These are phyloP conservation scores for Pedionomus torquatus DNA, from an alignment of 2,113 vertebrate species.

Conservation along the genomic window DNA sequence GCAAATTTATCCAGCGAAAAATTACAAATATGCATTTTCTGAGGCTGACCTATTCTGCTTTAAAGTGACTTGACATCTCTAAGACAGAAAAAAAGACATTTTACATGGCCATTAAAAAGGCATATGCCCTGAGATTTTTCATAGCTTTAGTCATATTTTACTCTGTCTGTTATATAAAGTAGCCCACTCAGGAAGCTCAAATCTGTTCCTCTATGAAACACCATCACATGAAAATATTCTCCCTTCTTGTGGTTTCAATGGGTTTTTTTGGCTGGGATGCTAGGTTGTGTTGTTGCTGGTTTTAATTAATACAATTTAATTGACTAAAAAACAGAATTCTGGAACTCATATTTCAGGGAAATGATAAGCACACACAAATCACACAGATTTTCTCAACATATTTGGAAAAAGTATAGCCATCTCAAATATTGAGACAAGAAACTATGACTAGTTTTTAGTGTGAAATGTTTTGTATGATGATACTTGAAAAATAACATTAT, in stretches of 20 bases:
- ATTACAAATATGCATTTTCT: background rate
- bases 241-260: background rate
- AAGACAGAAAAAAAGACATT: background rate
- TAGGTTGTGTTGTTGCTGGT: background rate
- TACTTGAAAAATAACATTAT: background rate
- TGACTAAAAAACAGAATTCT: background rate
- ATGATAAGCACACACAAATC: background rate
- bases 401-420: background rate
- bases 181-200: background rate
- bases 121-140: background rate
- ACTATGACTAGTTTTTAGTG: background rate
- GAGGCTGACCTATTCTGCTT: background rate
- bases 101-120: conserved; percentile 4
- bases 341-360: background rate
- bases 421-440: background rate
- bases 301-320: background rate
- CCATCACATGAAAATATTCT: background rate
- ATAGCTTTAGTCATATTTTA: background rate
- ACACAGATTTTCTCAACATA: background rate
- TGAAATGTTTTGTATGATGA: background rate
- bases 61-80: background rate
- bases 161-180: background rate
- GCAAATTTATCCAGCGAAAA: background rate
- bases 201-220: background rate
- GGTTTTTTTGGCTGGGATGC: background rate